Evolutionary conservation across 1,140 invertebrate genomes (phyloP), one percentile per base, ranked within the genome.

Genomic region (Sitophilus oryzae): DNA sequence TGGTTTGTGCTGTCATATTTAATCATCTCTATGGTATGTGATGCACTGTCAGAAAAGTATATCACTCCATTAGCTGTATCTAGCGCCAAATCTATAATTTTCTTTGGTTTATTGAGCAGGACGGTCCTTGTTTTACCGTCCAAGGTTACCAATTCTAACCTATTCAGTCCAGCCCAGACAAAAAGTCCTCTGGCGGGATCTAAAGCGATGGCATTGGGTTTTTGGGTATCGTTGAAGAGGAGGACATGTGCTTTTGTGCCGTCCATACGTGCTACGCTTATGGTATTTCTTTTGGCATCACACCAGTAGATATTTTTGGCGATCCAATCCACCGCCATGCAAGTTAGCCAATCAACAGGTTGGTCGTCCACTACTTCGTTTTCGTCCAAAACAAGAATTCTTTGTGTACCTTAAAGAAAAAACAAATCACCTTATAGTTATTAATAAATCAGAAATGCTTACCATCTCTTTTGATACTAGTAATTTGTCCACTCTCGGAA

Each of bases 271-370:
- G 87, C 78, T 2, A 95, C 91, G 73, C 92, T 88, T 40, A 97
- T 89, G 6, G 90, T 79, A 68, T 88, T 86, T 3, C 91, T 83
- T 16, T 86, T 85, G 1, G 88, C 87, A 69, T 94, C 91, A 41
- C 88, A 85, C 91, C 91, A 95, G 70, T 93, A 96, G 23, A 96
- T 77, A 71, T 95, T 94, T 20, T 84, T 78, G 9, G 86, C 85
- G 16, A 89, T 77, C 88, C 89, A 93, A 72, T 95, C 92, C 18
- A 93, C 78, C 0, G 90, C 89, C 19, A 95, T 74, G 4, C 88
- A 82, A 37, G 82, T 77, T 5, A 85, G 67, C 78, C 81, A 84
- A 70, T 86, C 85, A n/a, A 79, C 72, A 20, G 79, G 77, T 22
- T 80, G 71, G 40, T 74, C 78, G 38, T 83, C 79, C 40, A 81